A percentile compares a stretch with the other conserved stretches of the same genome.
phyloP scores from a whole-genome alignment of 2,113 vertebrate genomes.

The Dasyurus viverrinus region DNA sequence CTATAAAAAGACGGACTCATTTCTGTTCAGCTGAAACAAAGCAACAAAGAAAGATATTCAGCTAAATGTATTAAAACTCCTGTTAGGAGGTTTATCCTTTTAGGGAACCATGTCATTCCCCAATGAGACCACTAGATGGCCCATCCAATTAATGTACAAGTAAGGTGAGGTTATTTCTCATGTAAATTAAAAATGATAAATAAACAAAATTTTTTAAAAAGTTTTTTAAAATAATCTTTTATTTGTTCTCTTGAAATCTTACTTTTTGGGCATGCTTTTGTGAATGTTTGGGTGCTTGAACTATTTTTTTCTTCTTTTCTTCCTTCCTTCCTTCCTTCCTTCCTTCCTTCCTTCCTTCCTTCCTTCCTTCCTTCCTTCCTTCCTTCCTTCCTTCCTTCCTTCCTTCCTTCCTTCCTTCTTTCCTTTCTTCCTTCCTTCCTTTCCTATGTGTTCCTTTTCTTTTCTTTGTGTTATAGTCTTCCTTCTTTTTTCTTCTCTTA shows the following conservation, averaged over 20 bases:
- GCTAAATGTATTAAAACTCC: background rate
- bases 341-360: too few relatives aligned
- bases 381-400: background rate
- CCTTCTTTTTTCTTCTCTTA: background rate
- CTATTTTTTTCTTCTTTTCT: background rate
- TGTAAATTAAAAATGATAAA: background rate
- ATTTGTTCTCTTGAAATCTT: background rate
- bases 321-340: too few relatives aligned
- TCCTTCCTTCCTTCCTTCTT: too few relatives aligned
- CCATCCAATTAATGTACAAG: background rate
- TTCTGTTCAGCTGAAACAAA: background rate
- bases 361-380: background rate
- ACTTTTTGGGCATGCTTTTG: background rate
- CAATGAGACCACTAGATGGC: constrained; percentile 23
- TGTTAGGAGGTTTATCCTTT: background rate
- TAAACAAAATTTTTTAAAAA: background rate
- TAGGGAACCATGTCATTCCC: constrained; percentile 10
- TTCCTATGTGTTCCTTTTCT: too few relatives aligned
- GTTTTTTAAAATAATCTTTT: background rate
- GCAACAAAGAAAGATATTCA: constrained; percentile 25
- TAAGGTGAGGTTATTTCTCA: background rate
- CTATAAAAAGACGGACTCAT: background rate
- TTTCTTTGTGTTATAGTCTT: background rate
- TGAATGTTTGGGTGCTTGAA: background rate
- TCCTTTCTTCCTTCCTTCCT: too few relatives aligned